Evolutionary conservation across 92 coral and sea anemone genomes (phyloP), one percentile per base, ranked within the genome.

Genomic region (Zoanthus solanderi): DNA sequence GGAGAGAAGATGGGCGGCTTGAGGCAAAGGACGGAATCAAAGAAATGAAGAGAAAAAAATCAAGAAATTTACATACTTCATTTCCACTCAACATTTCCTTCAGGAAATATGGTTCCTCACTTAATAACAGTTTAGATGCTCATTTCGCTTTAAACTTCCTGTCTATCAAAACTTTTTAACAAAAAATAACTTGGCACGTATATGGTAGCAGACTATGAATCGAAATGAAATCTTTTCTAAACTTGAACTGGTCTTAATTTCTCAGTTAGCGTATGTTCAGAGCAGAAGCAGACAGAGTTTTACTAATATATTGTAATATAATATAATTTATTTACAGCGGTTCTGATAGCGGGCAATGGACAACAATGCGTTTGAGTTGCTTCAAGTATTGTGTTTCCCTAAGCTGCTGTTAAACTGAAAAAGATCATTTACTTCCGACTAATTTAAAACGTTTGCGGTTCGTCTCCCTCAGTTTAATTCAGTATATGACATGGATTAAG

Each of bases 31-130:
- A 28, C 69, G 69, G 32, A 17, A 63, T 11, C 0, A 9, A 63
- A 63, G 10, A 63, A 28, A 23, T 16, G 30, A 8, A 63, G 28
- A n/a, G 29, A 63, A 17, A 17, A 63, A 17, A 5, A 63, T 4
- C 29, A 4, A 63, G 42, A 37, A 63, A 63, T 63, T 63, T 63
- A 63, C 69, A 63, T 63, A 63, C 69, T 63, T 63, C 69, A 63
- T 63, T 63, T 63, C 69, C 69, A 63, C 30, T 9, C 29, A 63
- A 17, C 6, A 58, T 63, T 4, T 63, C 9, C 30, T 23, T 63
- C 2, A 17, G 28, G 69, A 23, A 63, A 63, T 14, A 63, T 5
- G 6, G 66, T 58, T 12, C n/a, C 23, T 58, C 17, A 14, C 17
- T 58, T 58, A 58, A 58, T 58, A 14, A 58, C 68, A 61, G 31